Evolutionary conservation across 1,140 invertebrate genomes (phyloP).

Genomic region (Cyclina sinensis): DNA sequence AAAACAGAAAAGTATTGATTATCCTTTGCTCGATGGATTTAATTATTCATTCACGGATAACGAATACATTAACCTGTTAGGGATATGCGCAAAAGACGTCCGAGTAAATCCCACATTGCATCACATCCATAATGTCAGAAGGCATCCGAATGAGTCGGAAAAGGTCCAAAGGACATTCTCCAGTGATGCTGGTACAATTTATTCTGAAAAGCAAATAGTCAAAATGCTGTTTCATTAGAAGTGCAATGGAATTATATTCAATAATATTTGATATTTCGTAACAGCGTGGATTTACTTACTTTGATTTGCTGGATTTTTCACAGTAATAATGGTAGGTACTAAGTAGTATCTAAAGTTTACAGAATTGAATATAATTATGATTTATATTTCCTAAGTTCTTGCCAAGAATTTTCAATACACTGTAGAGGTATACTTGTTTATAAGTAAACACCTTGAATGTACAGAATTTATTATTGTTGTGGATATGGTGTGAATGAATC

Average conservation of each 20-base stretch:
- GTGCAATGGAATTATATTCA: neutral
- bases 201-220: neutral
- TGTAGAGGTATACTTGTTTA: too few relatives aligned
- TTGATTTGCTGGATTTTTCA: neutral
- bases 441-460: too few relatives aligned
- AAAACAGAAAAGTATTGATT: constrained; percentile 24
- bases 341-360: too few relatives aligned
- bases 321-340: neutral
- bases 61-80: constrained; percentile 36
- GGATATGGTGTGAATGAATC: too few relatives aligned
- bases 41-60: constrained; percentile 41
- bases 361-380: too few relatives aligned
- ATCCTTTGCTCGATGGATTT: neutral
- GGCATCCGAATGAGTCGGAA: constrained; percentile 24
- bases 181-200: neutral
- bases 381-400: too few relatives aligned
- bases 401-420: too few relatives aligned
- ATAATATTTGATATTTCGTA: neutral
- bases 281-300: neutral
- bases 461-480: too few relatives aligned
- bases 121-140: constrained; percentile 12
- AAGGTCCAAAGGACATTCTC: neutral
- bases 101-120: constrained; percentile 29
- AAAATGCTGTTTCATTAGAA: neutral
- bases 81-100: constrained; percentile 20